Evolutionary conservation across 2,797 vertebrate species (phyloP).

Genomic region (Coregonus suidteri): DNA sequence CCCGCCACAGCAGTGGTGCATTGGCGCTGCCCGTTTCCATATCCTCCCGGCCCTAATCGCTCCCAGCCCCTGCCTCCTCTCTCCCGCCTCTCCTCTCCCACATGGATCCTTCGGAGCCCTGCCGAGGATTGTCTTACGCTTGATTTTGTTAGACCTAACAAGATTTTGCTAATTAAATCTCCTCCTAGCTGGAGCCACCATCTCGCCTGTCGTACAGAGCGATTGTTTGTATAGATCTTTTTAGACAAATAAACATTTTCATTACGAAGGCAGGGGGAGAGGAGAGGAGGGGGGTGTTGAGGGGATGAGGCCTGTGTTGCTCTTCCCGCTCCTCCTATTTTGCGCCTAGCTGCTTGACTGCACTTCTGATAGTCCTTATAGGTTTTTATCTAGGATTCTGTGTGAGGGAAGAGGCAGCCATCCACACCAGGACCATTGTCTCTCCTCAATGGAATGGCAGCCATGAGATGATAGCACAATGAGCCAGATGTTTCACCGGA

Average conservation of each 20-base stretch:
- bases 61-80: constrained; percentile 21
- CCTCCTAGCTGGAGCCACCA: constrained; percentile 82
- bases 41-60: constrained; percentile 37
- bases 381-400: constrained; percentile 47
- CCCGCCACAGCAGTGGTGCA: constrained; percentile 49
- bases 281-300: constrained; percentile 40
- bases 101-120: constrained; percentile 76
- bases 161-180: constrained; percentile 99
- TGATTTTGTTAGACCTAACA: constrained; percentile 99
- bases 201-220: constrained; percentile 79
- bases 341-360: constrained; percentile 58
- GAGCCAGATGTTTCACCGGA: too few species aligned
- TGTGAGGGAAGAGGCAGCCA: constrained; percentile 38
- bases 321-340: constrained; percentile 54
- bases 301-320: constrained; percentile 39
- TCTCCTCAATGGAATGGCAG: constrained; percentile 29
- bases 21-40: constrained; percentile 53
- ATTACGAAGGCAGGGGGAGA: constrained; percentile 49
- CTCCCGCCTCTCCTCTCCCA: constrained; percentile 45
- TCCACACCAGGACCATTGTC: constrained; percentile 31
- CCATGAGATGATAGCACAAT: constrained; percentile 6
- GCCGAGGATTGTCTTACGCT: constrained; percentile 94
- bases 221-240: constrained; percentile 82
- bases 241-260: constrained; percentile 86
- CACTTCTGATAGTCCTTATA: constrained; percentile 47